Evolutionary conservation across 2,888 invertebrate genomes (phyloP), one percentile per base, ranked within the genome.

Genomic region (Diarsia rubi): DNA sequence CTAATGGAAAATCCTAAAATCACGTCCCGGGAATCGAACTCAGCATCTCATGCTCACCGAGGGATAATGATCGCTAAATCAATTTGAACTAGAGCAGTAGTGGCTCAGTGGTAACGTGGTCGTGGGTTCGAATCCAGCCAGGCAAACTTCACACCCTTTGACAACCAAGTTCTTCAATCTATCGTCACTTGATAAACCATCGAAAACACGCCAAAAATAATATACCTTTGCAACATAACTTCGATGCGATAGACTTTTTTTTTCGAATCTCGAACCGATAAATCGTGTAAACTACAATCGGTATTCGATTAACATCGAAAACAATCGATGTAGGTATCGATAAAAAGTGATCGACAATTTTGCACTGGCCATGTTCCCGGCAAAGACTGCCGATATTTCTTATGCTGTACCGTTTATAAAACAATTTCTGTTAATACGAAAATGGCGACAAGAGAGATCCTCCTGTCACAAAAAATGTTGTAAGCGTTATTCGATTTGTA

Each of bases 311-410:
- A 89, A 86, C 91, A 91, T 90, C 86, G 87, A 85, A 90, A 90
- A 90, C 91, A 90, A 90, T 91, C 88, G 91, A 85, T 82, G 77
- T 77, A 80, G 73, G 78, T 83, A 82, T 85, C 79, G 82, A 88
- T 89, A 92, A 91, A 92, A 92, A 91, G 75, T 80, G 67, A 78
- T 77, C 82, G 84, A 85, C 91, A 90, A 90, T 88, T 89, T 90
- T 87, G 88, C 88, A 76, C 86, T 69, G 83, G 60, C 64, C 73
- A 69, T 78, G 77, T 81, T 78, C 62, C 62, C 77, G 73, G 85
- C 90, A 91, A 91, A 90, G 87, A 75, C 74, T 42, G 83, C 88
- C 87, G 87, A 73, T 86, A 73, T 79, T 90, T 90, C 88, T 91
- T 89, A 76, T 86, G 79, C 79, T 73, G 87, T 75, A 82, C 78